Conservation (phyloP, 2,888 invertebrate species). For the Drosophila neutralis region DNA sequence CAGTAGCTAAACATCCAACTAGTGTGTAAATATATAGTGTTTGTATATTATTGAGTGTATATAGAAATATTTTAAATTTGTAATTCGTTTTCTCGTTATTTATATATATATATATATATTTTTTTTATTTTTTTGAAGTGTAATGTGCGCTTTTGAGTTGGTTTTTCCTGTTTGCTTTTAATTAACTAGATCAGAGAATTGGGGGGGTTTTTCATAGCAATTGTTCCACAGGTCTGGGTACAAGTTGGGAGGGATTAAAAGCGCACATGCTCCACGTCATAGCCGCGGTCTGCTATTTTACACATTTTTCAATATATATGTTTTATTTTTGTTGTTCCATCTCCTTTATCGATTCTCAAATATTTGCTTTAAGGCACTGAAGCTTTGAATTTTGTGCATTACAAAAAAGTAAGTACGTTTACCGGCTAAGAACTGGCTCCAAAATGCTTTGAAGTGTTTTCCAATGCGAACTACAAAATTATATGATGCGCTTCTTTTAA, state of each 20-base stretch:
- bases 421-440: slow-evolving; percentile 27
- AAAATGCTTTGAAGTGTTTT: slow-evolving; percentile 16
- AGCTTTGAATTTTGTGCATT: slow-evolving; percentile 82
- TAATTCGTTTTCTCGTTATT: slow-evolving; percentile 41
- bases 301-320: slow-evolving; percentile 33
- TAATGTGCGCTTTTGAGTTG: slow-evolving; percentile 58
- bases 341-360: slow-evolving; percentile 43
- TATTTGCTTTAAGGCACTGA: slow-evolving; percentile 82
- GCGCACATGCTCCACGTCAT: slow-evolving; percentile 47
- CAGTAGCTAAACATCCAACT: slow-evolving; percentile 74
- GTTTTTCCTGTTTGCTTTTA: neutral
- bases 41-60: slow-evolving; percentile 68
- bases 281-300: slow-evolving; percentile 41
- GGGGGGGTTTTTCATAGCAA: slow-evolving; percentile 14
- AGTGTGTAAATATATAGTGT: slow-evolving; percentile 71
- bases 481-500: slow-evolving; percentile 55
- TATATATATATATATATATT: slow-evolving; percentile 5
- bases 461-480: slow-evolving; percentile 61
- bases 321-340: slow-evolving; percentile 16
- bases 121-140: slow-evolving; percentile 35
- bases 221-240: slow-evolving; percentile 1
- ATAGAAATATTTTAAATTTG: slow-evolving; percentile 65
- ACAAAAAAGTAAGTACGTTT: slow-evolving; percentile 58
- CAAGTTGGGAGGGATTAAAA: slow-evolving; percentile 20
- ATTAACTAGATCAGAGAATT: slow-evolving; percentile 34